These are phyloP conservation scores for Drosophila equinoxialis DNA, from an alignment of 1,140 invertebrate species.

Conservation along the genomic window DNA sequence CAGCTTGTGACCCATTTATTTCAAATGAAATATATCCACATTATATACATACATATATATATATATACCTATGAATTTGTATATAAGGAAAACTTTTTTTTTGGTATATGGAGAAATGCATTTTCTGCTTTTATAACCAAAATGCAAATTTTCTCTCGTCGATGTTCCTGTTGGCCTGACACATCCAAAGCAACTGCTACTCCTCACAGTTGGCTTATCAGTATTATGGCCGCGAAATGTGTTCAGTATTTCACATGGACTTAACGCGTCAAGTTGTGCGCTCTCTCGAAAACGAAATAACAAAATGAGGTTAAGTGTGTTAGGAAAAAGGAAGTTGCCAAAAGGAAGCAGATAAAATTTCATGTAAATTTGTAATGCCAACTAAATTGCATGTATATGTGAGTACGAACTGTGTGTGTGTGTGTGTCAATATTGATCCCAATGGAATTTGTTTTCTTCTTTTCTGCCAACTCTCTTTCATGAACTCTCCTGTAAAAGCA, in stretches of 20 bases:
- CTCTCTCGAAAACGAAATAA: neutral
- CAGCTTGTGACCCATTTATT: conserved; percentile 70
- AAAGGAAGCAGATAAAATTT: conserved; percentile 11
- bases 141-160: conserved; percentile 44
- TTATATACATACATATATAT: neutral
- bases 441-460: neutral
- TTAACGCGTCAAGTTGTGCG: conserved; percentile 51
- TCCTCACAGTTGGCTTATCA: conserved; percentile 50
- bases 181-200: conserved; percentile 21
- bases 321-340: neutral
- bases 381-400: neutral
- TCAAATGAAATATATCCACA: conserved; percentile 12
- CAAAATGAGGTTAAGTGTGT: conserved; percentile 9
- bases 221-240: conserved; percentile 27
- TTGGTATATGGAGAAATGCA: conserved; percentile 7
- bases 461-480: neutral
- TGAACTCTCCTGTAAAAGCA: conserved; percentile 9
- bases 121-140: conserved; percentile 1
- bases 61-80: conserved; percentile 8
- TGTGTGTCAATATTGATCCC: neutral
- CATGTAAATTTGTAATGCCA: conserved; percentile 3
- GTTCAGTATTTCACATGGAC: conserved; percentile 48
- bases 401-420: neutral
- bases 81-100: conserved; percentile 24
- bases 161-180: conserved; percentile 26